Evolutionary conservation across 92 coral and sea anemone species (phyloP).

Genomic region (Actinernus sp.): DNA sequence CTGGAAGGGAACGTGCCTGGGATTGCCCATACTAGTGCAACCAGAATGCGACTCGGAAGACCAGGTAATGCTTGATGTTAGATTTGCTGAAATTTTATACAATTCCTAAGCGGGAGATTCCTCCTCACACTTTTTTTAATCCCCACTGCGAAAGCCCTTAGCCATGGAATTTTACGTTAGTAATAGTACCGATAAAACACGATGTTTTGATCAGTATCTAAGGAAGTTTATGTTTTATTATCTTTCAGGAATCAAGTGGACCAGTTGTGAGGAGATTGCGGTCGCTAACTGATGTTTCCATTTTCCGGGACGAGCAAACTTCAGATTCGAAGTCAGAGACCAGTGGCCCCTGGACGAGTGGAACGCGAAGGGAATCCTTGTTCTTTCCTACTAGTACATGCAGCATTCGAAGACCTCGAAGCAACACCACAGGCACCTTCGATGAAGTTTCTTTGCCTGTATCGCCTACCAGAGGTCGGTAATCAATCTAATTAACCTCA

Average conservation of each 20-base stretch:
- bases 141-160: too few relatives aligned
- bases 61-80: too few relatives aligned
- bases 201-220: constrained; percentile 36
- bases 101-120: too few relatives aligned
- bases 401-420: neutral
- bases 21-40: constrained; percentile 9
- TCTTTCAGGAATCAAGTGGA: constrained; percentile 1
- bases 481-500: too few relatives aligned
- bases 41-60: constrained; percentile 4
- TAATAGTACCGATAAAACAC: constrained; percentile 52
- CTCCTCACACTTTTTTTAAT: too few relatives aligned
- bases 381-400: constrained; percentile 18
- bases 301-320: constrained; percentile 25
- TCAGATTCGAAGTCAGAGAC: constrained; percentile 7
- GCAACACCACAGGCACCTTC: neutral
- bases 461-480: constrained; percentile 13
- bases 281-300: constrained; percentile 44
- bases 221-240: constrained; percentile 8
- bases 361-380: constrained; percentile 20
- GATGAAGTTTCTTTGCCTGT: constrained; percentile 10
- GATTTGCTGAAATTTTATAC: too few relatives aligned
- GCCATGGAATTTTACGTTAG: too few relatives aligned
- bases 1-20: too few relatives aligned
- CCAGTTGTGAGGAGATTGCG: constrained; percentile 33
- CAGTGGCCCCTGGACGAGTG: constrained; percentile 35